Evolutionary conservation across 2,888 invertebrate species (phyloP).

Genomic region (Scaptomyza tumidula): DNA sequence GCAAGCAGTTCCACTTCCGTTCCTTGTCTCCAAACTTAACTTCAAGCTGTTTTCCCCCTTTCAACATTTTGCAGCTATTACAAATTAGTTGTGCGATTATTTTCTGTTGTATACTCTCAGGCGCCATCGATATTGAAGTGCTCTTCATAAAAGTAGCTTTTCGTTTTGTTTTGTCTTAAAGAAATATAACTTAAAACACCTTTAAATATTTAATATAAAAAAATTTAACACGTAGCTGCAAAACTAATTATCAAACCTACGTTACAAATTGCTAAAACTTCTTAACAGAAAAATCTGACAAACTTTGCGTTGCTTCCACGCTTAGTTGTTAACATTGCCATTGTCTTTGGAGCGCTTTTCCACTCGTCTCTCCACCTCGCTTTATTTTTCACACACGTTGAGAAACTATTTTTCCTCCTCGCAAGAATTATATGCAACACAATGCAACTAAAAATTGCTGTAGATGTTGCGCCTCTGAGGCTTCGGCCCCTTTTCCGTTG

Average conservation of each 20-base stretch:
- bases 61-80: slow-evolving; percentile 34
- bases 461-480: slow-evolving; percentile 6
- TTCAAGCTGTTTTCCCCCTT: slow-evolving; percentile 19
- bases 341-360: slow-evolving; percentile 4
- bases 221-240: not conserved
- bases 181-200: not conserved
- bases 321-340: slow-evolving; percentile 36
- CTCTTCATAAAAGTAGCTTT: not conserved
- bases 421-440: slow-evolving; percentile 39
- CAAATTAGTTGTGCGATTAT: slow-evolving; percentile 39
- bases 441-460: slow-evolving; percentile 61
- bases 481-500: not conserved
- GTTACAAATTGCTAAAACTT: slow-evolving; percentile 47
- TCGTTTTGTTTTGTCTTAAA: no score
- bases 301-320: slow-evolving; percentile 54
- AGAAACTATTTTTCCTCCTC: not conserved
- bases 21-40: not conserved
- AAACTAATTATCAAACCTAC: slow-evolving; percentile 9
- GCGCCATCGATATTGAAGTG: slow-evolving; percentile 2
- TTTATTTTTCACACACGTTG: slow-evolving; percentile 5
- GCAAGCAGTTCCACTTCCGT: not conserved
- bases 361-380: not conserved
- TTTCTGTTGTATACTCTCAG: slow-evolving; percentile 5
- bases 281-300: slow-evolving; percentile 26
- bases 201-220: not conserved